Evolutionary conservation across 2,113 vertebrate species (phyloP).

Genomic region (Xenopus borealis): DNA sequence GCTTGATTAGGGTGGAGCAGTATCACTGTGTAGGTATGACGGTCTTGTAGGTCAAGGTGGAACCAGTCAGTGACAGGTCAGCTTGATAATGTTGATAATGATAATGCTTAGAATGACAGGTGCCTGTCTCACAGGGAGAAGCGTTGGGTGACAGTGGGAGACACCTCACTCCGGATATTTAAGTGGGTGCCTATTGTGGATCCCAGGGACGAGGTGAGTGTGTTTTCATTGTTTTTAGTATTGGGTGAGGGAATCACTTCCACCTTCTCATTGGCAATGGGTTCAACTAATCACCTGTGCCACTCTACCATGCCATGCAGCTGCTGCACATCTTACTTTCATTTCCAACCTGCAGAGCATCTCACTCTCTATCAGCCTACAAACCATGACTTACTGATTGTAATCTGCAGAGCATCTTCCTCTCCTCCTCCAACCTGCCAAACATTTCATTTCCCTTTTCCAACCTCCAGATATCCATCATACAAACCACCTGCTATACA

Average conservation of each 20-base stretch:
- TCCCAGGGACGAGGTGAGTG: conserved; percentile 59
- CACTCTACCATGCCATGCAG: too few species aligned
- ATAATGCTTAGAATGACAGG: too few species aligned
- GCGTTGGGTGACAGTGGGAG: conserved; percentile 65
- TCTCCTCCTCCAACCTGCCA: too few species aligned
- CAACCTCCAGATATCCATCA: too few species aligned
- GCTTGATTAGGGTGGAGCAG: not conserved
- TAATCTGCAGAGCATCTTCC: not conserved
- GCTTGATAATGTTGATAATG: not conserved
- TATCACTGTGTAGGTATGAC: not conserved
- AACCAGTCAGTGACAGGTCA: not conserved
- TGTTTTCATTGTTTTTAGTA: not conserved
- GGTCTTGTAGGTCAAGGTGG: not conserved
- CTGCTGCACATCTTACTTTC: too few species aligned
- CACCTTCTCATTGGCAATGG: too few species aligned
- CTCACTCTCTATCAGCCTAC: too few species aligned
- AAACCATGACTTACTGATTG: not conserved
- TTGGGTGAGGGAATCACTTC: too few species aligned
- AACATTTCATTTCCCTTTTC: too few species aligned
- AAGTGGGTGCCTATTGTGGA: conserved; percentile 67
- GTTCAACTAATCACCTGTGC: not conserved
- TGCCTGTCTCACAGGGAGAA: conserved; percentile 56
- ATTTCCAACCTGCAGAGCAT: not conserved
- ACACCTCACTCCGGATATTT: conserved; percentile 65
- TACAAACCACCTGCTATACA: too few species aligned